Base-by-base conservation (phyloP, 2,113 vertebrate species). In the Paradoxurus hermaphroditus region DNA sequence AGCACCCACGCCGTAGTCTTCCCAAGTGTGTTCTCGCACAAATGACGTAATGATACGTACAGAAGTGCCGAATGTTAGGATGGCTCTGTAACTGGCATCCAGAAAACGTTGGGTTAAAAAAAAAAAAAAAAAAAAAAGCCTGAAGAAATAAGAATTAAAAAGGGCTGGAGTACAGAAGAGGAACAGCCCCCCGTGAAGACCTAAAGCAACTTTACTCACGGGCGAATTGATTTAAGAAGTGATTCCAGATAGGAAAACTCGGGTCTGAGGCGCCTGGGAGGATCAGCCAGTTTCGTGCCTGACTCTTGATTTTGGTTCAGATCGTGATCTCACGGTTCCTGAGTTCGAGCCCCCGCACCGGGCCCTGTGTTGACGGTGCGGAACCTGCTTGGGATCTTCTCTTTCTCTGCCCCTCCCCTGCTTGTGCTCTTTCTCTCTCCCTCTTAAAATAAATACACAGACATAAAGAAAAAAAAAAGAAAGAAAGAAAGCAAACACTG, bases 111-210 rank as follows among this genome's bases (percentile, higher is more conserved):
- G 86, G 34, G 56, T 51, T 36, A n/a, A n/a, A n/a, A 21, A 84
- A 90, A 51, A 51, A 51, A 51, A 53, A 79, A 89, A 39, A 67
- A 44, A 41, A 41, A 81, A 46, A 70, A 19, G 2, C 53, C 39
- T 6, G 4, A 88, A 95, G 92, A 78, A 97, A 91, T 70, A 39
- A 91, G 90, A 95, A 90, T 92, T 1, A 87, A 79, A 95, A 62
- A 75, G 19, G 29, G 19, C 82, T 92, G 15, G 93, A 79, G 44
- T 41, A 68, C 29, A 27, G 62, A 62, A 97, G 72, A 46, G 34
- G 67, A 95, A 94, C 10, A 51, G 56, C 68, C 29, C 18, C 31
- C 81, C 75, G 34, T 49, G 53, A 70, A 96, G 73, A 72, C 81
- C 49, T 73, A 41, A 82, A 93, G 67, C 62, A 68, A 68, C 41